These are phyloP conservation scores for Urocolius indicus DNA, from an alignment of 2,113 vertebrate genomes.

Conservation along the genomic window DNA sequence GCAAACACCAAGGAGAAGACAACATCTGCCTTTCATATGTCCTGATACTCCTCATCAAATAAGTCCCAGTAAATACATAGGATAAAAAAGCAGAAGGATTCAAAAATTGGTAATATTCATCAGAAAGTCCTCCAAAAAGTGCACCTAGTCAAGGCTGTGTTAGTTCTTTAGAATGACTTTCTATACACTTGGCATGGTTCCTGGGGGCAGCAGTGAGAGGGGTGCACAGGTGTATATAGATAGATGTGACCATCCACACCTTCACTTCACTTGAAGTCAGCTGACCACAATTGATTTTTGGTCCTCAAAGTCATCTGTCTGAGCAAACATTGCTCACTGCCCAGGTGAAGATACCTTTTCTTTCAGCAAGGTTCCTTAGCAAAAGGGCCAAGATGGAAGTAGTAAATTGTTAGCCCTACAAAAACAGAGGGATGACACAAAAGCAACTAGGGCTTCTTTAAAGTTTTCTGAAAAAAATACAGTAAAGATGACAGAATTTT, in stretches of 20 bases:
- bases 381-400: not conserved
- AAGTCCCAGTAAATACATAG: not conserved
- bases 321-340: not conserved
- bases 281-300: not conserved
- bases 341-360: not conserved
- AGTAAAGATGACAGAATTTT: not conserved
- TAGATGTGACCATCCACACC: not conserved
- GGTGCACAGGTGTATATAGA: not conserved
- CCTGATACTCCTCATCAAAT: not conserved
- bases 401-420: not conserved
- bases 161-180: not conserved
- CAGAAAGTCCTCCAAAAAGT: not conserved
- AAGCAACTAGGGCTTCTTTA: not conserved
- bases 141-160: not conserved
- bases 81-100: not conserved
- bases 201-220: not conserved
- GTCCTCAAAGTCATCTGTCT: not conserved
- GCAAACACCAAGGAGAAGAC: not conserved
- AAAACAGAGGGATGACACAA: not conserved
- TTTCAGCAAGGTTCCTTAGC: not conserved
- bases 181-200: not conserved
- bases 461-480: not conserved
- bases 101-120: not conserved
- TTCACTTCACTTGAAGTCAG: not conserved
- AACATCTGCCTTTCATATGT: not conserved